Base-by-base conservation (phyloP, 2,888 invertebrate genomes). In the Eumerus sabulonum region DNA sequence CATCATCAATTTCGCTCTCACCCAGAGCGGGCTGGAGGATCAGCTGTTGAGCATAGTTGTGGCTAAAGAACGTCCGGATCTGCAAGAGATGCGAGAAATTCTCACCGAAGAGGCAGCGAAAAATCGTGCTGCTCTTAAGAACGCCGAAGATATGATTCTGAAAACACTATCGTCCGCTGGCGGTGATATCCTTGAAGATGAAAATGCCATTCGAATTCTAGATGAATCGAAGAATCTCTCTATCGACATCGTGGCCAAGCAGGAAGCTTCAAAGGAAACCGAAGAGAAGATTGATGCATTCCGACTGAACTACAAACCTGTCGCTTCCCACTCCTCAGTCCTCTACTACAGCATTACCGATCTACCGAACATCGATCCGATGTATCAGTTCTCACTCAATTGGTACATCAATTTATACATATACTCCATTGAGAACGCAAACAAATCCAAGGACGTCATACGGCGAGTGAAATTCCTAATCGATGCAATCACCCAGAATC, bases 301-400 rank as follows among this genome's bases (percentile, higher is more conserved):
- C 0, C 92, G 97, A 27, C 91, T 92, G 19, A 93, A 93, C 9
- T 97, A 97, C 87, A 93, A 95, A 57, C 94, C 96, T 0, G 96
- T 97, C 0, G 97, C 97, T 0, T 92, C 93, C 62, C 93, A 96
- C 76, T 95, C 96, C 0, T 94, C 96, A 82, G 94, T 96, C 79
- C 88, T 97, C 48, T 97, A 96, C 90, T 97, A 97, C 90, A 96
- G 96, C 53, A 91, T 97, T 11, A 93, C 94, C 0, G 96, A 97
- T 86, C 90, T 98, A 86, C 93, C 96, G 45, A 93, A 93, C 84
- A 93, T 98, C 19, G 97, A 98, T 88, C 96, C 96, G 12, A 98
- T 98, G 97, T 98, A 98, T 88, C 97, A 97, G 88, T 98, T 97
- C 88, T 97, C 97, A 0, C 90, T 98, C 14, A 95, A 94, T 85